Base-by-base conservation (phyloP, 2,113 vertebrate species). In the Bufo bufo region DNA sequence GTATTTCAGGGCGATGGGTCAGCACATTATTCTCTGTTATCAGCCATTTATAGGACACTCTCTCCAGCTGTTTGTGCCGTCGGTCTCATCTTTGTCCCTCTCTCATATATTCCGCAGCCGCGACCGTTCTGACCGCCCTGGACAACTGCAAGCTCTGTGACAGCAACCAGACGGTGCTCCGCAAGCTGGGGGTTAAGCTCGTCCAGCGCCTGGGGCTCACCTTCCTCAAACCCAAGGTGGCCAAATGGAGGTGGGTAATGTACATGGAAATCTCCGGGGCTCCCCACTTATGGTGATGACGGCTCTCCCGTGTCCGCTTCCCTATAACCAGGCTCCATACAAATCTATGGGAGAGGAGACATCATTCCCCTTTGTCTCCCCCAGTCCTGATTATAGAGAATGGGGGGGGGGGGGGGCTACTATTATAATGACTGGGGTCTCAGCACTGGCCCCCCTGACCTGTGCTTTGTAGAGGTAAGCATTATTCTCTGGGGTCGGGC, bases 171-270 rank as follows among this genome's bases (percentile, higher is more conserved):
- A 96, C 96, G 77, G 94, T 93, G 90, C 94, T 99, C 90, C 95
- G 97, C 89, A 99, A 98, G 63, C 94, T 98, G 0, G 94, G 95
- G 0, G 93, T 98, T 91, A 99, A 99, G 93, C 96, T 99, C 0
- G 95, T 96, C 84, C 98, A 99, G 89, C 94, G 98, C 3, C 96
- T 99, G 6, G 97, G 97, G 0, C 92, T 99, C 90, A 98, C 95
- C 0, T 97, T 98, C 90, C 93, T 99, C 77, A 99, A 97, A 90
- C 97, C 97, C 0, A 97, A 95, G 65, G 93, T 99, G 87, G 98
- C 98, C 0, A 92, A 93, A 7, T 99, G 98, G 98, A 98, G 98
- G 98, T 97, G 58, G 93, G 95, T 93, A 54, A 43, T n/a, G 8
- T 45, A 5, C 61, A 65, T 65, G 19, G 19, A 65, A 6, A 17